Conservation (phyloP, 2,113 vertebrate species). For the Shinisaurus crocodilurus region DNA sequence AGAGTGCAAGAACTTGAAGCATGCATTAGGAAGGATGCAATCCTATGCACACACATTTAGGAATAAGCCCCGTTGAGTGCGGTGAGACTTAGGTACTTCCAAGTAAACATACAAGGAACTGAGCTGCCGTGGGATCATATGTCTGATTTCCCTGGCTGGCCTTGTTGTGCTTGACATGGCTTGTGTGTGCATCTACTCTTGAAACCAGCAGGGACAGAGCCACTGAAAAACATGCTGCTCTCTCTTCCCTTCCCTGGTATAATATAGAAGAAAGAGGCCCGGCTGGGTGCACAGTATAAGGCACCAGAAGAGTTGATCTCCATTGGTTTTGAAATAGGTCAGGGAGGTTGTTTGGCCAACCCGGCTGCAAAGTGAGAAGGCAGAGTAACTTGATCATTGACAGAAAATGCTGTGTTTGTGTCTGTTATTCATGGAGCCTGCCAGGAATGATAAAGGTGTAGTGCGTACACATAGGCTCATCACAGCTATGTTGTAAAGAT, state of each 20-base stretch:
- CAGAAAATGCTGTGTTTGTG: not conserved
- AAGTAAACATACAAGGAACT: not conserved
- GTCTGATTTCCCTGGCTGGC: not conserved
- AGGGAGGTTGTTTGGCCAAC: slow-evolving; percentile 49
- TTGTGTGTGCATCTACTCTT: slow-evolving; percentile 9
- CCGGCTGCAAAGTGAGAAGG: slow-evolving; percentile 51
- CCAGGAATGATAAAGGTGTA: not conserved
- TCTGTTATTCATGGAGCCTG: not conserved
- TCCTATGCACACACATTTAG: too few relatives aligned
- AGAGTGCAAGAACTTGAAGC: not conserved
- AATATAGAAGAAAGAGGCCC: slow-evolving; percentile 44
- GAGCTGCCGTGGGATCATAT: not conserved
- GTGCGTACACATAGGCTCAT: not conserved
- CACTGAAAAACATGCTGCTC: not conserved
- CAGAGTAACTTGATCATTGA: slow-evolving; percentile 24
- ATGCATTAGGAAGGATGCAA: not conserved
- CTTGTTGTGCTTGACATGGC: not conserved
- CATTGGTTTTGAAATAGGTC: slow-evolving; percentile 35
- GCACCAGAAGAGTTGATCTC: not conserved
- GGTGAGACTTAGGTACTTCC: not conserved
- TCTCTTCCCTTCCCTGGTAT: slow-evolving; percentile 39
- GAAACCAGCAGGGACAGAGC: slow-evolving; percentile 22
- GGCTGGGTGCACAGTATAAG: not conserved
- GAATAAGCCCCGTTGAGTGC: not conserved
- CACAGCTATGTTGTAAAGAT: not conserved